Evolutionary conservation across 2,888 invertebrate genomes (phyloP), one percentile per base, ranked within the genome.

Genomic region (Sicus ferrugineus): DNA sequence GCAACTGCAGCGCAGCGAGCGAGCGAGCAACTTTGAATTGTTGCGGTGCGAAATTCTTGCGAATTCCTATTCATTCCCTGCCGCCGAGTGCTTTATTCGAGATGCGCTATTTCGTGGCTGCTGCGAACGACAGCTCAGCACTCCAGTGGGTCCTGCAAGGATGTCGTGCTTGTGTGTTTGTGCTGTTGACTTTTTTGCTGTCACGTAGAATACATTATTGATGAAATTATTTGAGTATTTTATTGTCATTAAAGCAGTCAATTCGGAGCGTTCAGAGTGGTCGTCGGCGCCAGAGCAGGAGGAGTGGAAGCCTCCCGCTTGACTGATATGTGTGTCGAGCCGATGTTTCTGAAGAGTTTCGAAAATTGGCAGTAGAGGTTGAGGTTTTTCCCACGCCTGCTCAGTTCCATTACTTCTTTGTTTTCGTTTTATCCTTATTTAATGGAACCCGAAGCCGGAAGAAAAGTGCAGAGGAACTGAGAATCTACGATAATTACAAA

Each of bases 191-290:
- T 31, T 31, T n/a, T 50, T 31, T 69, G 59, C 67, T 69, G 56
- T 42, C 61, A 23, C 70, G 34, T 70, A 42, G 69, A 73, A 76
- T 77, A 74, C 76, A 76, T 77, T 76, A 77, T 77, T 77, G 73
- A 79, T 73, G 66, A 75, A 77, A 75, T 77, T 75, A 75, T n/a
- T n/a, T n/a, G n/a, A 74, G 76, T 73, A 70, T 75, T 76, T 75
- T 79, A 78, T 76, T 77, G 79, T 77, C 78, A 79, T 80, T 77
- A 77, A 77, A 72, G 73, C 70, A 54, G 54, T 54, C 54, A 16
- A 54, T 16, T 52, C 21, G 23, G 9, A 34, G 34, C 34, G 14
- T 34, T 34, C 34, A 34, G 9, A 34, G 34, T 14, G 14, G 34
- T 34, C n/a, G n/a, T n/a, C 14, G 42, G n/a, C n/a, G 2, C 11